Conservation (phyloP, 2,113 vertebrate species). For the Turdus rufiventris region DNA sequence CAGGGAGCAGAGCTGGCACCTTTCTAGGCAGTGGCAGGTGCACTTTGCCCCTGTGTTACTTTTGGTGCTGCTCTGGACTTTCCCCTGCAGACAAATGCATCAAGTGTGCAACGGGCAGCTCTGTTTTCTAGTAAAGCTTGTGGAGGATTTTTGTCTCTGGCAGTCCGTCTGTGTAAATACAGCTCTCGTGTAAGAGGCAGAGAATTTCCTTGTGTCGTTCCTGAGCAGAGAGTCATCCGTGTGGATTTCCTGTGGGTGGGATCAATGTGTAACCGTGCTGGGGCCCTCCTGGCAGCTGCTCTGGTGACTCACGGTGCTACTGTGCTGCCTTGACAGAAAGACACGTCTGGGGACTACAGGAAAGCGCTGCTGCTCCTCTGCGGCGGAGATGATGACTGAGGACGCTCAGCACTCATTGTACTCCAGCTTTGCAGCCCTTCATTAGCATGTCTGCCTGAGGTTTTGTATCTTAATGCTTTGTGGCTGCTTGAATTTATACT, state of each 20-base stretch:
- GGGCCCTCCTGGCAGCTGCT: not conserved
- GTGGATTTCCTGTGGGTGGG: constrained; percentile 13
- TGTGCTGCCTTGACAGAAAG: constrained; percentile 77
- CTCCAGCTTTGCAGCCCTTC: constrained; percentile 28
- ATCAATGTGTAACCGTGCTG: not conserved
- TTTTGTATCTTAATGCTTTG: not conserved
- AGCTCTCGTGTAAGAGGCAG: not conserved
- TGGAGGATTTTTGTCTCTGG: not conserved
- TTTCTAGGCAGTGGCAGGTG: not conserved
- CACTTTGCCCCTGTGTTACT: not conserved
- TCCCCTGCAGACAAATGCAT: not conserved
- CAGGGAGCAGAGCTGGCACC: not conserved
- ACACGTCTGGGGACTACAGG: constrained; percentile 90
- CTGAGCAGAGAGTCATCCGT: not conserved
- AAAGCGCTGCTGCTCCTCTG: constrained; percentile 89
- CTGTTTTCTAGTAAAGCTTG: not conserved
- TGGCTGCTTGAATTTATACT: not conserved
- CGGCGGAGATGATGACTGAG: constrained; percentile 83
- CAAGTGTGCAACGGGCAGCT: not conserved
- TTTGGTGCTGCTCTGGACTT: not conserved
- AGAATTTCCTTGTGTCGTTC: not conserved
- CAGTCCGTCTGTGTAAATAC: not conserved
- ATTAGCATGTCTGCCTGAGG: not conserved
- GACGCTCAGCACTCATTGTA: not conserved
- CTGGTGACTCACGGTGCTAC: constrained; percentile 36